Percentiles rank a stretch among this genome's conserved stretches.
Evolutionary conservation across 2,797 vertebrate species (phyloP).

Genomic region (Bryconaethiops microstoma): DNA sequence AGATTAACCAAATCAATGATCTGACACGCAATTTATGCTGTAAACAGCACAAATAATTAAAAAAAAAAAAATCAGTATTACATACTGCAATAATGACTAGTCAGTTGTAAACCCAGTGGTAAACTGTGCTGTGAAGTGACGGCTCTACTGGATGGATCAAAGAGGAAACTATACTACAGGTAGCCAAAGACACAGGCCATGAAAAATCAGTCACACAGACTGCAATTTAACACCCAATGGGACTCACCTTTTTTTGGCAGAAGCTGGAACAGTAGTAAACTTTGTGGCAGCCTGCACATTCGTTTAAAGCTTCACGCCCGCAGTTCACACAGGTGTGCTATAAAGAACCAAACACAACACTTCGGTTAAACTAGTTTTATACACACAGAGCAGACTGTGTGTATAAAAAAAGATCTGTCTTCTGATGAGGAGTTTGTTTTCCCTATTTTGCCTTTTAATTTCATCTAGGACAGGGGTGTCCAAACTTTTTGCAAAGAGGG

Average conservation of each 20-base stretch:
- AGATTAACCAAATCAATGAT: too few relatives aligned
- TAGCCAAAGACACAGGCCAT: not conserved
- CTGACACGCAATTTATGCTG: not conserved
- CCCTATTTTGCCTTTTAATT: not conserved
- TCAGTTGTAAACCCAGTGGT: not conserved
- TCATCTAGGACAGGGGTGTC: not conserved
- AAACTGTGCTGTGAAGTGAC: not conserved
- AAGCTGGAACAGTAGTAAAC: conserved; percentile 98
- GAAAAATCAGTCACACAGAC: not conserved
- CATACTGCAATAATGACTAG: not conserved
- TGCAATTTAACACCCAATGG: not conserved
- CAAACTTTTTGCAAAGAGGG: too few relatives aligned
- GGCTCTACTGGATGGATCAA: not conserved
- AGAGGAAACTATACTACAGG: not conserved
- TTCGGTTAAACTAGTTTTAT: not conserved
- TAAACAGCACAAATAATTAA: too few relatives aligned
- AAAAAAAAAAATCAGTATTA: not conserved
- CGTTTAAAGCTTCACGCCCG: conserved; percentile 89
- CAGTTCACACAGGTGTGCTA: conserved; percentile 97
- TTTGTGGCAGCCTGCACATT: conserved; percentile 95
- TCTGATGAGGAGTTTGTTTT: not conserved
- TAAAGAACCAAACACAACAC: conserved; percentile 30
- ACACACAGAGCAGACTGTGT: not conserved
- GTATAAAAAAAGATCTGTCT: not conserved
- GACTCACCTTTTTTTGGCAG: conserved; percentile 92